phyloP scores from a whole-genome alignment of 2,113 vertebrate genomes.

The Lichenostomus cassidix region DNA sequence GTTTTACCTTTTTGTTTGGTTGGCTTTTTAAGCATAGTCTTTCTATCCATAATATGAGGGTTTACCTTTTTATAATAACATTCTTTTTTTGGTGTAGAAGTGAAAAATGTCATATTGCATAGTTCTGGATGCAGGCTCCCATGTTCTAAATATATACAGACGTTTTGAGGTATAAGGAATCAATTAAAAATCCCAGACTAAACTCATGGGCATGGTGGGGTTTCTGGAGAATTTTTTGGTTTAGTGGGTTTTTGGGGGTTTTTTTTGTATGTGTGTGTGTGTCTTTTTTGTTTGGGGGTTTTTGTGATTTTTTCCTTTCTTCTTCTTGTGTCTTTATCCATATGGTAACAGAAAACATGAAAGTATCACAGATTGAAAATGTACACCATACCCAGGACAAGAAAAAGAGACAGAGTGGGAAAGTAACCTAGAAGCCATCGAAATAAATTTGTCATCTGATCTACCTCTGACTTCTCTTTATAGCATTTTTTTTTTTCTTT shows the following conservation, averaged over 20 bases:
- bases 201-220: background rate
- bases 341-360: background rate
- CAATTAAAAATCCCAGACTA: constrained; percentile 24
- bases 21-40: background rate
- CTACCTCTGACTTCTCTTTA: background rate
- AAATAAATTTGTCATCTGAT: background rate
- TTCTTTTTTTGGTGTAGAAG: background rate
- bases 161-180: constrained; percentile 24
- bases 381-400: background rate
- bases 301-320: background rate
- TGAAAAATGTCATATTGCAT: background rate
- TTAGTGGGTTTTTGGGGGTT: background rate
- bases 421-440: background rate
- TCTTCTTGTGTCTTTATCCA: background rate
- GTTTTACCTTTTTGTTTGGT: background rate
- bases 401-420: background rate
- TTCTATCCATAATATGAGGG: background rate
- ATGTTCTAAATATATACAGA: constrained; percentile 6
- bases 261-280: background rate
- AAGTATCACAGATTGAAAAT: constrained; percentile 27
- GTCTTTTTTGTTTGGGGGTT: accelerated
- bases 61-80: background rate
- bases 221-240: background rate
- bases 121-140: background rate
- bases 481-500: background rate